These are phyloP conservation scores for Glossosoma conforme DNA, from an alignment of 1,140 invertebrate genomes.

Conservation along the genomic window DNA sequence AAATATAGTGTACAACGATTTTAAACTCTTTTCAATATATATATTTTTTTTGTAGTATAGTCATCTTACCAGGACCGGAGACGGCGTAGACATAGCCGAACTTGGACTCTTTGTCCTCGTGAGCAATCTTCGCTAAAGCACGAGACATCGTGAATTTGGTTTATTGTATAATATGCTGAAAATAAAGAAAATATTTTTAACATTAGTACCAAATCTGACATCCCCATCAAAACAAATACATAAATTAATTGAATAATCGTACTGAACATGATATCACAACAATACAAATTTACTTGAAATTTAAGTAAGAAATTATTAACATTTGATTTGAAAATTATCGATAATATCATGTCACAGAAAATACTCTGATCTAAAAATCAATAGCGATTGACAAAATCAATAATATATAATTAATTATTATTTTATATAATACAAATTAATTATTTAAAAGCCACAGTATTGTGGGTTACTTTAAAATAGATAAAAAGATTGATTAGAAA, in stretches of 20 bases:
- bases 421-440: neutral
- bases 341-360: neutral
- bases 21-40: too few relatives aligned
- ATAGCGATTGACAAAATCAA: neutral
- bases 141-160: slow-evolving; percentile 45
- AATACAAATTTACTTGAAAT: neutral
- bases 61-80: slow-evolving; percentile 86
- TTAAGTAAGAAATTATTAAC: neutral
- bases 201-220: slow-evolving; percentile 6
- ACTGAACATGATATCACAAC: neutral
- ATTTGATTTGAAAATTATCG: neutral
- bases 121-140: slow-evolving; percentile 66
- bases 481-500: slow-evolving; percentile 29
- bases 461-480: slow-evolving; percentile 4
- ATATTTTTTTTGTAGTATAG: too few relatives aligned
- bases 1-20: too few relatives aligned
- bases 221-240: neutral
- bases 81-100: slow-evolving; percentile 97
- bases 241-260: neutral
- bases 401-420: neutral
- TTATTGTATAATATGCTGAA: slow-evolving; percentile 13
- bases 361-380: neutral
- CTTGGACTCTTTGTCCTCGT: slow-evolving; percentile 81
- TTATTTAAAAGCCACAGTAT: neutral
- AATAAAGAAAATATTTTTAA: neutral